phyloP scores from a whole-genome alignment of 1,140 invertebrate genomes.

The Zaprionus ghesquierei region DNA sequence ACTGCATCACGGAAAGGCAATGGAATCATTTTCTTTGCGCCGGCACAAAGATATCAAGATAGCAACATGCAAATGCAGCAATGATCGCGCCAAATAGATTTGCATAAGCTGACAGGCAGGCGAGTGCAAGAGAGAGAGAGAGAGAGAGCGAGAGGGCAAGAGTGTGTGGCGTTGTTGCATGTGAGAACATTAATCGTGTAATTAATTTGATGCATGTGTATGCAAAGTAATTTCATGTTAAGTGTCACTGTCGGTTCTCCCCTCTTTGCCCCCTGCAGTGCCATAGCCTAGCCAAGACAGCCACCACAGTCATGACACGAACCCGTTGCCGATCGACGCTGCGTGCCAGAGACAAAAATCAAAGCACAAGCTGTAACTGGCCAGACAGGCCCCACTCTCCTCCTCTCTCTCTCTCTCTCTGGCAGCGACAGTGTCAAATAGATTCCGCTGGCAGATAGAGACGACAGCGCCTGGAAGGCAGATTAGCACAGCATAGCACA shows the following conservation, averaged over 20 bases:
- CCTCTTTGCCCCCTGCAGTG: too few relatives aligned
- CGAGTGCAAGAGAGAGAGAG: slow-evolving; percentile 1
- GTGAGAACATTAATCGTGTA: slow-evolving; percentile 83
- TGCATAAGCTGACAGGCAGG: slow-evolving; percentile 65
- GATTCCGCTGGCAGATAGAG: slow-evolving; percentile 72
- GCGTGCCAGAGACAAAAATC: slow-evolving; percentile 45
- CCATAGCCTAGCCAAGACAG: background rate
- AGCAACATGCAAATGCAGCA: slow-evolving; percentile 76
- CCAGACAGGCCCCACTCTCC: background rate
- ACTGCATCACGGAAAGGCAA: slow-evolving; percentile 71
- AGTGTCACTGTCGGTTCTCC: slow-evolving; percentile 68
- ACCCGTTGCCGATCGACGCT: background rate
- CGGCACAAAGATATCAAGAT: slow-evolving; percentile 73
- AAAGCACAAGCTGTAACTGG: slow-evolving; percentile 3
- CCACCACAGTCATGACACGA: background rate
- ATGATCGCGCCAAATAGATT: slow-evolving; percentile 79
- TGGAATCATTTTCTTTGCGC: slow-evolving; percentile 77
- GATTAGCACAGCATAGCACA: slow-evolving; percentile 2
- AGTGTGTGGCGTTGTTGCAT: slow-evolving; percentile 46
- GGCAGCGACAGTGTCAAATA: slow-evolving; percentile 67
- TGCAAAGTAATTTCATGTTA: slow-evolving; percentile 83
- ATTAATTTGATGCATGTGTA: slow-evolving; percentile 83
- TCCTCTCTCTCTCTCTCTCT: background rate
- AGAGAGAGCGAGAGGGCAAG: background rate
- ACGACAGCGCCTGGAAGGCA: slow-evolving; percentile 45